Evolutionary conservation across 2,797 vertebrate species (phyloP).

Genomic region (Trachurus trachurus): DNA sequence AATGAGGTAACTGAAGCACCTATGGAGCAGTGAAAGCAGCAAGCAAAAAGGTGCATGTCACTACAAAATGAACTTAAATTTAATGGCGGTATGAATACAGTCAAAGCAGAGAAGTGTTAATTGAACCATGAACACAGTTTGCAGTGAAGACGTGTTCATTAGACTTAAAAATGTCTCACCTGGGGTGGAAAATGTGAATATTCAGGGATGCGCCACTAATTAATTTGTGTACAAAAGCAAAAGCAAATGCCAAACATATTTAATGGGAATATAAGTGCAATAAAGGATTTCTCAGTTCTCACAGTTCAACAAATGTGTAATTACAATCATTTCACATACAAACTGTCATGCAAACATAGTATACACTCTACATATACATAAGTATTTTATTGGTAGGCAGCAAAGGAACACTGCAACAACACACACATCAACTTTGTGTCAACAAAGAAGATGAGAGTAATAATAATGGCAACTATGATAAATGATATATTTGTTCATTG

Average conservation of each 20-base stretch:
- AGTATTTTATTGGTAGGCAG: not conserved
- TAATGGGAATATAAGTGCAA: not conserved
- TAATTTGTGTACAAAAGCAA: not conserved
- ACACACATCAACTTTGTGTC: not conserved
- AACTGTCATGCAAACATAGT: not conserved
- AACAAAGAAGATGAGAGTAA: slow-evolving; percentile 20
- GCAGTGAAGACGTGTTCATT: not conserved
- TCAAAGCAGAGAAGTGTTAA: not conserved
- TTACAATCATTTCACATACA: not conserved
- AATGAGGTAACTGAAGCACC: not conserved
- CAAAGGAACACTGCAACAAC: not conserved
- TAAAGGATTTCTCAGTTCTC: not conserved
- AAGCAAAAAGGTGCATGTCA: slow-evolving; percentile 9
- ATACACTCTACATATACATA: not conserved
- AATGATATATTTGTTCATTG: not conserved
- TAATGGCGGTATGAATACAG: not conserved
- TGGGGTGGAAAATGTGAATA: not conserved
- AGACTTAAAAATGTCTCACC: slow-evolving; percentile 5
- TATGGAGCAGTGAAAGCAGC: not conserved
- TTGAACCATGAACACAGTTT: slow-evolving; percentile 10
- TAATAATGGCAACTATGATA: not conserved
- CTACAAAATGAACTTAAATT: not conserved
- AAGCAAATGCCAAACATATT: not conserved
- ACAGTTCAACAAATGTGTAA: slow-evolving; percentile 5
- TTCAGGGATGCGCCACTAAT: not conserved